Evolutionary conservation across 2,888 invertebrate species (phyloP).

Genomic region (Oscheius sp.): DNA sequence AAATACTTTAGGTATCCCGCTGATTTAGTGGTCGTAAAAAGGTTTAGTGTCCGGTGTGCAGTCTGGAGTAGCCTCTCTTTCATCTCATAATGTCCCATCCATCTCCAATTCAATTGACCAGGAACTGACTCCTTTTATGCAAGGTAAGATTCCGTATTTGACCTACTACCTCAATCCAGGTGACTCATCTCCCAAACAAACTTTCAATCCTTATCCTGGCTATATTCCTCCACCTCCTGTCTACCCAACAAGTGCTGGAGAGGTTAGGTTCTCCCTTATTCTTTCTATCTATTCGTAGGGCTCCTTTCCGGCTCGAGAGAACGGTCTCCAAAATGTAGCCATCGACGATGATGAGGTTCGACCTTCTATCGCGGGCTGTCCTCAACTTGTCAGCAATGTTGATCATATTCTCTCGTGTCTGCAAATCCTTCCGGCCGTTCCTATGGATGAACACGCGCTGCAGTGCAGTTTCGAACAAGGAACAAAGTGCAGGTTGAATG

Average conservation of each 20-base stretch:
- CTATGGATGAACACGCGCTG: slow-evolving; percentile 39
- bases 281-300: background rate
- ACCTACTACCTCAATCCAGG: background rate
- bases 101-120: slow-evolving; percentile 19
- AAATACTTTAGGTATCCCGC: too few relatives aligned
- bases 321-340: slow-evolving; percentile 16
- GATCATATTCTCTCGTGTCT: slow-evolving; percentile 43
- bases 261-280: too few relatives aligned
- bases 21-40: background rate
- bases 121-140: slow-evolving; percentile 15
- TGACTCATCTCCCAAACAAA: slow-evolving; percentile 8
- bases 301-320: slow-evolving; percentile 3
- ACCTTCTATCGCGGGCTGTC: slow-evolving; percentile 24
- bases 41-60: slow-evolving; percentile 21
- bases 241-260: background rate
- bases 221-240: slow-evolving; percentile 54
- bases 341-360: slow-evolving; percentile 1
- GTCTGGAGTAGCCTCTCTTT: background rate
- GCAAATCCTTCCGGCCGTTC: slow-evolving; percentile 36
- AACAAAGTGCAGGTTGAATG: slow-evolving; percentile 35
- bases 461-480: slow-evolving; percentile 43
- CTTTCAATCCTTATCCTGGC: slow-evolving; percentile 51
- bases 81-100: background rate
- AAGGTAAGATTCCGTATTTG: background rate
- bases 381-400: slow-evolving; percentile 32